These are phyloP conservation scores for Axis porcinus DNA, from an alignment of 2,113 vertebrate species.

Conservation along the genomic window DNA sequence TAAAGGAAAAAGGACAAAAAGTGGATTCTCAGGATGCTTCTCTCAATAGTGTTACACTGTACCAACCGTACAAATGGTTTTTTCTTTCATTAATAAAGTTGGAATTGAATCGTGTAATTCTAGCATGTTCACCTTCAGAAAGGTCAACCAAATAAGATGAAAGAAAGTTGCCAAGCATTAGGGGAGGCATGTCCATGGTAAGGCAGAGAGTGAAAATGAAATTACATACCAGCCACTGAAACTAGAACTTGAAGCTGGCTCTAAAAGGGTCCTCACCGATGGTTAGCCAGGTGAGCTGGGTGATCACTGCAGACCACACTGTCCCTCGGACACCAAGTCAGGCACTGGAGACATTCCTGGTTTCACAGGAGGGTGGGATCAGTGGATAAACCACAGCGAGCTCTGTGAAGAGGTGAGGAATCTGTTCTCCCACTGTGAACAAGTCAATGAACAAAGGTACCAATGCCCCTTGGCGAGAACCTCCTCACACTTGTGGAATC, in stretches of 20 bases:
- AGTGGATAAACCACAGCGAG: not conserved
- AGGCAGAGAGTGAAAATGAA: not conserved
- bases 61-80: not conserved
- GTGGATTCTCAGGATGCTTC: not conserved
- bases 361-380: not conserved
- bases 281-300: not conserved
- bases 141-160: not conserved
- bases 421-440: not conserved
- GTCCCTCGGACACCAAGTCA: not conserved
- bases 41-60: not conserved
- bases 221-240: not conserved
- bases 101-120: not conserved
- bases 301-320: not conserved
- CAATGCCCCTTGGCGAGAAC: not conserved
- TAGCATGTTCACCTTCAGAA: slow-evolving; percentile 18
- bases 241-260: not conserved
- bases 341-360: not conserved
- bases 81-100: not conserved
- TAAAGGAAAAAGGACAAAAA: not conserved
- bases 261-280: rapidly evolving
- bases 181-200: not conserved
- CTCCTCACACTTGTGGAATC: not conserved
- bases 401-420: not conserved
- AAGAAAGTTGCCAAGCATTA: not conserved
- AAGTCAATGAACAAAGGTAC: not conserved